A percentile compares a stretch with the other conserved stretches of the same genome.
Conservation (phyloP, 2,888 invertebrate species). For the Argynnis bischoffii region DNA sequence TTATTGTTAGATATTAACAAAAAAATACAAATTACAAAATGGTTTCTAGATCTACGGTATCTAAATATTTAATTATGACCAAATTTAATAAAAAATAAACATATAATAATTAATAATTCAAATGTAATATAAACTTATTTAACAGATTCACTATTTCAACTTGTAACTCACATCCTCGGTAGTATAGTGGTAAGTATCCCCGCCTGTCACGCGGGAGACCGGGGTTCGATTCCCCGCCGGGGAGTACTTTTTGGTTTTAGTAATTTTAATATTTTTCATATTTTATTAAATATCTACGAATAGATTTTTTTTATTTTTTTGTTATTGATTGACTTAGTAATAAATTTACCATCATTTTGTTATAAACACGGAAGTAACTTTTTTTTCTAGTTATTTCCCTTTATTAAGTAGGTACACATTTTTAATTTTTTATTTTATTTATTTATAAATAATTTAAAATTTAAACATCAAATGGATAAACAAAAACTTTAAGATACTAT, state of each 20-base stretch:
- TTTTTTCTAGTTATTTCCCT: no score
- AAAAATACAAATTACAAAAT: no score
- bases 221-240: conserved; percentile 83
- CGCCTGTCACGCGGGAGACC: conserved; percentile 84
- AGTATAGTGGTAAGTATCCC: conserved; percentile 83
- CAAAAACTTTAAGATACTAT: no score
- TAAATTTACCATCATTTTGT: no score
- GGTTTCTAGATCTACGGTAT: no score
- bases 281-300: background rate
- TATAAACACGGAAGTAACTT: no score
- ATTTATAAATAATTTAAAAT: no score
- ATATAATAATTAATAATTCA: background rate
- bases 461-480: no score
- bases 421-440: no score
- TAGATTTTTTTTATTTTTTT: background rate
- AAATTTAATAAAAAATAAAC: background rate
- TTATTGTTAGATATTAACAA: no score
- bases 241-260: conserved; percentile 34
- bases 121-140: background rate
- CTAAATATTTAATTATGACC: background rate
- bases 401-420: no score
- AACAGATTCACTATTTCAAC: background rate
- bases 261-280: background rate
- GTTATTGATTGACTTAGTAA: no score
- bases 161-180: conserved; percentile 62